Conservation (phyloP, 1,140 invertebrate genomes). For the Doryteuthis pealeii region DNA sequence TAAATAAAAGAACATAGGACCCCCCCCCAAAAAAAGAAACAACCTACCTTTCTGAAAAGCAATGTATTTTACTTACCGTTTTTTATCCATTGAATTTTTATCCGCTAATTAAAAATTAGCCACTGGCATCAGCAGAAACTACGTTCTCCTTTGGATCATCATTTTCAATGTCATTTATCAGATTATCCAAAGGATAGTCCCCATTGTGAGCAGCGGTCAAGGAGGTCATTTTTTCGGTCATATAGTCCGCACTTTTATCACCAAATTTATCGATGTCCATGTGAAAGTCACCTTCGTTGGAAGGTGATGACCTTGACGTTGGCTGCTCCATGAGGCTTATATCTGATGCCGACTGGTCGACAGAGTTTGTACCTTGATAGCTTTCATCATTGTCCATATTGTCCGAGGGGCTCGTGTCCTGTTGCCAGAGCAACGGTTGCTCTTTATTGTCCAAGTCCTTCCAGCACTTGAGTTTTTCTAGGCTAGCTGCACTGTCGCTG, state of each 20-base stretch:
- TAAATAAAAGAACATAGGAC: too few relatives aligned
- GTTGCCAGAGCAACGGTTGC: constrained; percentile 32
- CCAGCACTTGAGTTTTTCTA: constrained; percentile 34
- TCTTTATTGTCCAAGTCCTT: constrained; percentile 26
- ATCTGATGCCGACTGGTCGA: constrained; percentile 39
- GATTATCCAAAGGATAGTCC: constrained; percentile 6
- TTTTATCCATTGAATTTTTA: neutral
- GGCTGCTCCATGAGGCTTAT: constrained; percentile 26
- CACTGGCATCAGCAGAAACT: constrained; percentile 9
- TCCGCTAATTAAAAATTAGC: constrained; percentile 9
- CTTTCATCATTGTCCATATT: constrained; percentile 45
- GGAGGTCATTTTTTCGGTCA: constrained; percentile 13
- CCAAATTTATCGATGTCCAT: constrained; percentile 12
- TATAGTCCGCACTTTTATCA: constrained; percentile 11
- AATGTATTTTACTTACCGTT: neutral
- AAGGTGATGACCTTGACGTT: constrained; percentile 12
- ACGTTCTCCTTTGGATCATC: constrained; percentile 11
- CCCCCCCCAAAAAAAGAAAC: too few relatives aligned
- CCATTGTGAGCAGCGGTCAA: constrained; percentile 2
- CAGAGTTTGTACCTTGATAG: constrained; percentile 37
- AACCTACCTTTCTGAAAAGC: too few relatives aligned
- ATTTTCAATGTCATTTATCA: constrained; percentile 8
- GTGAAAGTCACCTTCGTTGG: neutral
- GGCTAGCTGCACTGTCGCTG: constrained; percentile 44
- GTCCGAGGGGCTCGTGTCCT: constrained; percentile 47